Base-by-base conservation (phyloP, 2,888 invertebrate genomes). In the Sericinus montela region DNA sequence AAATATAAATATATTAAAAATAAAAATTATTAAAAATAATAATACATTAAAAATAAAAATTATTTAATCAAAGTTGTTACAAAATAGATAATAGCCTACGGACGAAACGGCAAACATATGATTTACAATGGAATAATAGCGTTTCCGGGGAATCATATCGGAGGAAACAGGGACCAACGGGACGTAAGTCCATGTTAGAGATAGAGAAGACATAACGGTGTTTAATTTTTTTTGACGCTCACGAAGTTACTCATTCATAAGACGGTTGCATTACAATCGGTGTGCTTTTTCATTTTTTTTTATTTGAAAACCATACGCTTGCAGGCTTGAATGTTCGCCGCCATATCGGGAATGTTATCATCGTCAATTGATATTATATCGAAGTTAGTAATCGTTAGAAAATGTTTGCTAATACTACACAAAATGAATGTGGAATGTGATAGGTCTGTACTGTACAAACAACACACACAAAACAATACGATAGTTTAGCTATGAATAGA, bases 141-240 rank as follows among this genome's bases (percentile, higher is more conserved):
- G 60, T 67, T 53, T 63, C 76, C 60, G 85, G 75, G 60, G 90
- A 89, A 72, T 81, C 82, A 58, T 92, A 92, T 82, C 88, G 92
- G 65, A 90, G 91, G 72, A 92, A 92, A 80, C 92, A 92, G 75
- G 91, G 90, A 77, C 87, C 90, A 63, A 85, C 90, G 67, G 91
- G 91, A 79, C 91, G 92, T 92, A 92, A 92, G 92, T 91, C 80
- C 72, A 59, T 55, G 69, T 64, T 72, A 73, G 63, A 71, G 59
- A 64, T 59, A 66, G 58, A 59, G 58, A 46, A 19, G 19, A 19
- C 5, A 48, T 51, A 47, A 62, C 49, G 65, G 50, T 53, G 62
- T 46, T 45, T 47, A 44, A 35, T 44, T 48, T 42, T 54, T 50
- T 47, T 66, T 64, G 60, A 62, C 59, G 52, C 56, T 56, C 44